phyloP scores from a whole-genome alignment of 2,888 invertebrate genomes.

The Pachliopta kotzebuea region DNA sequence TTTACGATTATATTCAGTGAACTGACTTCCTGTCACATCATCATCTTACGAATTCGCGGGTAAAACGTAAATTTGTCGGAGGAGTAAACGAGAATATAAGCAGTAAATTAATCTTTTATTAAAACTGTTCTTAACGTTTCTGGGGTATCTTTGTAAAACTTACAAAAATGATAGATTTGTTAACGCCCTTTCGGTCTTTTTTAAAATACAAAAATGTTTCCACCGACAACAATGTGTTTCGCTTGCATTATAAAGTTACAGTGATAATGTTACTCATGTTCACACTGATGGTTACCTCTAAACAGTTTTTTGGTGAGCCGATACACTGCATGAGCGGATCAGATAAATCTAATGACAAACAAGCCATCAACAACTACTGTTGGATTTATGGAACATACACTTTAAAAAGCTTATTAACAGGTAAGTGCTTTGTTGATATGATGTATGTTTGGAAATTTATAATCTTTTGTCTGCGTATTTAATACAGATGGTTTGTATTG shows the following conservation, averaged over 20 bases:
- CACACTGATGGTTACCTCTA: constrained; percentile 87
- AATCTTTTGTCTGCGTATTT: too few relatives aligned
- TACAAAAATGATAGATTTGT: constrained; percentile 82
- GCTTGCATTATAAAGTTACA: constrained; percentile 87
- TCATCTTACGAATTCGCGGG: constrained; percentile 22
- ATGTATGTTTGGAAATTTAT: neutral
- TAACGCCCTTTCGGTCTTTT: constrained; percentile 84
- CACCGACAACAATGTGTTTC: constrained; percentile 88
- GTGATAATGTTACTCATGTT: constrained; percentile 86
- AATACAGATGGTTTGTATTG: too few relatives aligned
- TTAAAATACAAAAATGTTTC: constrained; percentile 84
- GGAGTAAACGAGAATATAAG: neutral
- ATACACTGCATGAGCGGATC: constrained; percentile 85
- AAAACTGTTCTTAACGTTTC: neutral
- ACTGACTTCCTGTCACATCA: constrained; percentile 15
- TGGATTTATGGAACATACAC: constrained; percentile 90
- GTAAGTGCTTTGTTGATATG: constrained; percentile 45
- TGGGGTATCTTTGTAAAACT: neutral
- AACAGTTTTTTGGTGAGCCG: constrained; percentile 93
- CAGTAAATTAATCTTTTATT: neutral
- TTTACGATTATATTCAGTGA: neutral
- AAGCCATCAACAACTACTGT: constrained; percentile 87
- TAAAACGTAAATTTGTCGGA: constrained; percentile 13
- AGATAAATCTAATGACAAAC: constrained; percentile 70
- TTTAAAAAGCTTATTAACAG: constrained; percentile 61